These are phyloP conservation scores for Phymatocera aterrima DNA, from an alignment of 2,888 invertebrate genomes.

Conservation along the genomic window DNA sequence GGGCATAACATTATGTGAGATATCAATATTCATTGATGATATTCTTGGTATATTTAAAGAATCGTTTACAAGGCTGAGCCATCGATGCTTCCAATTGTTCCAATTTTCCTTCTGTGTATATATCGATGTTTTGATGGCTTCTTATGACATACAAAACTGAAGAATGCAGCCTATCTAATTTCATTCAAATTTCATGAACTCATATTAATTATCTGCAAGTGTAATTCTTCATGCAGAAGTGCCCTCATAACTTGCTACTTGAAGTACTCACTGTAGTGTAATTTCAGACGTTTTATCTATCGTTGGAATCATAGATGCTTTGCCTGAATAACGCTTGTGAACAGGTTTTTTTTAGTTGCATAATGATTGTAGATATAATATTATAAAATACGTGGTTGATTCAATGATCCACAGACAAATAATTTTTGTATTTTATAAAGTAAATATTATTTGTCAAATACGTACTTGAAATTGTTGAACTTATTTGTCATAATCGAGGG, in stretches of 20 bases:
- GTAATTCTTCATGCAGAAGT: not conserved
- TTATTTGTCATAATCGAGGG: no score
- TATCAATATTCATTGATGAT: conserved; percentile 21
- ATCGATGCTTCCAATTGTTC: not conserved
- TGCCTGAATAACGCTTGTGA: not conserved
- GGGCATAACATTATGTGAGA: not conserved
- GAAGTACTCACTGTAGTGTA: not conserved
- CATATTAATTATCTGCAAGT: not conserved
- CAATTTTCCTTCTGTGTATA: not conserved
- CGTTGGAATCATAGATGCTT: conserved; percentile 31
- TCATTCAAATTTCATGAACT: not conserved
- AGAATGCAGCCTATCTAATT: not conserved
- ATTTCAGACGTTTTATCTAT: not conserved
- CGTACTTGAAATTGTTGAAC: no score
- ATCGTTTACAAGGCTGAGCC: not conserved
- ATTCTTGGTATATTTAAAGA: not conserved
- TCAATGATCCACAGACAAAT: no score
- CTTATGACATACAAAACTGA: not conserved
- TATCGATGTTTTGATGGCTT: not conserved
- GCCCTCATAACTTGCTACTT: not conserved
- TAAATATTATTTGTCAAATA: no score
- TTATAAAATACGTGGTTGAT: not conserved
- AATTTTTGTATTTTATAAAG: no score
- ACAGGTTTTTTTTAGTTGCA: not conserved
- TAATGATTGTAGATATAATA: not conserved